phyloP scores from a whole-genome alignment of 2,113 vertebrate genomes.

The Xiphias gladius region DNA sequence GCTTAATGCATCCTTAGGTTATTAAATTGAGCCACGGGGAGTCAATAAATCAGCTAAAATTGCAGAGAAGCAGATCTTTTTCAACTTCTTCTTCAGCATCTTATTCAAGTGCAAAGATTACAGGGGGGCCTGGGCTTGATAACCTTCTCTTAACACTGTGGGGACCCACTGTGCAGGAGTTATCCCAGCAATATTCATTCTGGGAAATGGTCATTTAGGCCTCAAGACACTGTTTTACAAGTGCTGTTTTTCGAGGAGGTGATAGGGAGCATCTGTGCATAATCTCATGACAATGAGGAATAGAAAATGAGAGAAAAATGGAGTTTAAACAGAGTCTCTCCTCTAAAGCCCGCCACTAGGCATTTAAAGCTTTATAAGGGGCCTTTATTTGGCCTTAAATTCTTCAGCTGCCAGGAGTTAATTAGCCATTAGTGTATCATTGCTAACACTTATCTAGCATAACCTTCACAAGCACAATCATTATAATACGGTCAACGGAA shows the following conservation, averaged over 20 bases:
- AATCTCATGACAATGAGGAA: slow-evolving; percentile 66
- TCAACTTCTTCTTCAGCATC: slow-evolving; percentile 58
- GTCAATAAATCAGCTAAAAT: slow-evolving; percentile 29
- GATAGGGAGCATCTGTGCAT: slow-evolving; percentile 76
- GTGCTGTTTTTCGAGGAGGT: slow-evolving; percentile 58
- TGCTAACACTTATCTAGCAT: slow-evolving; percentile 74
- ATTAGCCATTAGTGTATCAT: slow-evolving; percentile 83
- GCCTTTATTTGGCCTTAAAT: slow-evolving; percentile 66
- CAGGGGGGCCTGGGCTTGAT: slow-evolving; percentile 37
- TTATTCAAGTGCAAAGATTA: slow-evolving; percentile 30
- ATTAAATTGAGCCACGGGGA: slow-evolving; percentile 28
- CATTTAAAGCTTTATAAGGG: slow-evolving; percentile 67
- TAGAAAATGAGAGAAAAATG: slow-evolving; percentile 62
- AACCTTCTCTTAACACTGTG: slow-evolving; percentile 60
- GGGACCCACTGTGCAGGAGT: slow-evolving; percentile 67
- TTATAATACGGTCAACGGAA: slow-evolving; percentile 78
- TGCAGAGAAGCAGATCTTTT: slow-evolving; percentile 33
- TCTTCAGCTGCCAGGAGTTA: slow-evolving; percentile 74
- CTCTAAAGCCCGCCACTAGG: slow-evolving; percentile 49
- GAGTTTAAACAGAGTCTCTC: slow-evolving; percentile 55
- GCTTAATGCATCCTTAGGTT: slow-evolving; percentile 12
- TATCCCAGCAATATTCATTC: slow-evolving; percentile 70
- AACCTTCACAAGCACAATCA: slow-evolving; percentile 83
- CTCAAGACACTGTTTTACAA: slow-evolving; percentile 69
- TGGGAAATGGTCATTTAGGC: slow-evolving; percentile 76